Conservation (phyloP, 2,888 invertebrate species). For the Synanthedon andrenaeformis region DNA sequence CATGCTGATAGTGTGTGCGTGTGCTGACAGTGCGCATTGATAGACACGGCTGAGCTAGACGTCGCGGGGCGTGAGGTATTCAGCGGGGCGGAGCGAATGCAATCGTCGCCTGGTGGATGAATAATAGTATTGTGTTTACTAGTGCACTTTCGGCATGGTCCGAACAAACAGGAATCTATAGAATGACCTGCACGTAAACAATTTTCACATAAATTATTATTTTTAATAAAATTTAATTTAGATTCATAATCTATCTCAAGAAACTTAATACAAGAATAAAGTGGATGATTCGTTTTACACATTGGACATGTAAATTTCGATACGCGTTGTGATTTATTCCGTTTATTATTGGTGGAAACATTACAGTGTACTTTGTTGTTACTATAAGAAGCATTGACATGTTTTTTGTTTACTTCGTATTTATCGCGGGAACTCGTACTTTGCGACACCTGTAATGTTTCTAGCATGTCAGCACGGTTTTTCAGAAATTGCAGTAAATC, state of each 20-base stretch:
- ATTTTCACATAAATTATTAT: conserved; percentile 3
- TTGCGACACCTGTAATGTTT: not conserved
- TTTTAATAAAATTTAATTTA: conserved; percentile 3
- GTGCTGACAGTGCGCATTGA: not conserved
- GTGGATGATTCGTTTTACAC: conserved; percentile 4
- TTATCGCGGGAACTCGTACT: too few relatives aligned
- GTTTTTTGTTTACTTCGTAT: too few relatives aligned
- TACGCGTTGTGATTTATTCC: not conserved
- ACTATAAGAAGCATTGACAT: too few relatives aligned
- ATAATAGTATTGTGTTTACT: conserved; percentile 5
- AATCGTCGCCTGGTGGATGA: not conserved
- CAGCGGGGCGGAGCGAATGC: not conserved
- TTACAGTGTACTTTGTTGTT: not conserved
- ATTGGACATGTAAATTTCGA: not conserved
- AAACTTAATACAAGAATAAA: conserved; percentile 6
- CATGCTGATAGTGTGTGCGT: not conserved
- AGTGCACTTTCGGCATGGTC: conserved; percentile 2
- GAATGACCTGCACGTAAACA: conserved; percentile 3
- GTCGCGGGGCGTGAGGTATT: too few relatives aligned
- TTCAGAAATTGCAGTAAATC: not conserved
- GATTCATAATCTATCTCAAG: conserved; percentile 1
- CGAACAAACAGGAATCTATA: conserved; percentile 1
- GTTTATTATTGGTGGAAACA: not conserved
- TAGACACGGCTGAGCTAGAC: too few relatives aligned
- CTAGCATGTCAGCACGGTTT: not conserved